Evolutionary conservation across 1,140 invertebrate species (phyloP), one percentile per base, ranked within the genome.

Genomic region (Leptopilina boulardi): DNA sequence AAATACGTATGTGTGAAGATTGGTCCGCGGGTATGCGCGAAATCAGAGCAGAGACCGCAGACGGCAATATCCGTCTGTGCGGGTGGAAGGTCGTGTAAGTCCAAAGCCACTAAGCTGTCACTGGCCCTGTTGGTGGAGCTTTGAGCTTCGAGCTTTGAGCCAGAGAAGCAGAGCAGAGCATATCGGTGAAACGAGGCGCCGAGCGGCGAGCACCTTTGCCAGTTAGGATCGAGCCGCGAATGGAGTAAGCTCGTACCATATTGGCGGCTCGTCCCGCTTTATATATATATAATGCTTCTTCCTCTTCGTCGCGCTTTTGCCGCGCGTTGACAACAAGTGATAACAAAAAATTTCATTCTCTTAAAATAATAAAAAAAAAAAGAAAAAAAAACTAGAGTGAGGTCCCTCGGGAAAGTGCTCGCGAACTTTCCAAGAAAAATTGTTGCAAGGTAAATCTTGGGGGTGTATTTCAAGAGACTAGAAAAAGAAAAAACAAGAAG

Each of bases 1-100:
- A 66, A n/a, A 66, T 66, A 66, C n/a, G 59, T 66, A 30, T 66
- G 59, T 34, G 13, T 30, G 59, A 66, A 66, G 59, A 66, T 66
- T 66, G 59, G 59, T 66, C 59, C 59, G 59, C 59, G 23, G 59
- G 23, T 30, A 66, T 66, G 59, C 26, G 26, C 23, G 23, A 66
- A 66, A 30, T 23, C 34, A 38, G 34, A 66, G 59, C 0, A 10
- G 10, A 66, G 11, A 66, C 59, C 59, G 59, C 59, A 66, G 59
- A 66, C 59, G 59, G 59, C 59, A 66, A 66, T 66, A 66, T 66
- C 59, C 59, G 59, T 66, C 59, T 66, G 59, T 66, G n/a, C n/a
- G 59, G 59, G 59, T 66, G 59, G 59, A 66, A 66, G 59, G 59
- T 66, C 59, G 59, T 34, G 59, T 15, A 66, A 66, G 59, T 66